phyloP scores from a whole-genome alignment of 2,113 vertebrate genomes.

The Rhinoptilus africanus region DNA sequence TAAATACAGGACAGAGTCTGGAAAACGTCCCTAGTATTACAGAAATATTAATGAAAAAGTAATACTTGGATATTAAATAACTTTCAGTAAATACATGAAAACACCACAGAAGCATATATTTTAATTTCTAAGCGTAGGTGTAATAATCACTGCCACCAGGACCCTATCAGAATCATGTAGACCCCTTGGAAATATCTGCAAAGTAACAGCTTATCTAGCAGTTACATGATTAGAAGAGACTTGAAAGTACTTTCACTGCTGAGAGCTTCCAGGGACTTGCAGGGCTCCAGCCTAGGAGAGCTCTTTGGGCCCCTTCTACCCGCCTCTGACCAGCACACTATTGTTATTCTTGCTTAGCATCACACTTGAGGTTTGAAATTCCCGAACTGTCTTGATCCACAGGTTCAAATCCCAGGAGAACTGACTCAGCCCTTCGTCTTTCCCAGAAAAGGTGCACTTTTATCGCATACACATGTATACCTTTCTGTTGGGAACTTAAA shows the following conservation, averaged over 20 bases:
- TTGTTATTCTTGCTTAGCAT: not conserved
- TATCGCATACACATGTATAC: accelerated
- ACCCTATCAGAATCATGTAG: not conserved
- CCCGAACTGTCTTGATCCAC: not conserved
- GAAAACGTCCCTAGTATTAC: not conserved
- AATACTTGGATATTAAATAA: not conserved
- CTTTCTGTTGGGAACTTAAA: not conserved
- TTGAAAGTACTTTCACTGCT: not conserved
- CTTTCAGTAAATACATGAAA: not conserved
- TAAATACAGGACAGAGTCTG: not conserved
- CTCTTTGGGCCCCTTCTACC: not conserved
- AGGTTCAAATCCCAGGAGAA: not conserved
- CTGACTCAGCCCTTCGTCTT: not conserved
- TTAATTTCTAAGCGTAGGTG: not conserved
- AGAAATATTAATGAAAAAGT: not conserved
- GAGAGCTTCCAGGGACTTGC: not conserved
- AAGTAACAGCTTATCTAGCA: not conserved
- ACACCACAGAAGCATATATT: not conserved
- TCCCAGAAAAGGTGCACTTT: not conserved
- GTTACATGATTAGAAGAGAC: not conserved
- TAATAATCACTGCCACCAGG: not conserved
- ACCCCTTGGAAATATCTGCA: not conserved
- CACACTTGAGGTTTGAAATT: not conserved
- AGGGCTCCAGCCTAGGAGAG: not conserved
- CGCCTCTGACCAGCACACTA: not conserved